Evolutionary conservation across 2,113 vertebrate genomes (phyloP).

Genomic region (Carassius gibelio): DNA sequence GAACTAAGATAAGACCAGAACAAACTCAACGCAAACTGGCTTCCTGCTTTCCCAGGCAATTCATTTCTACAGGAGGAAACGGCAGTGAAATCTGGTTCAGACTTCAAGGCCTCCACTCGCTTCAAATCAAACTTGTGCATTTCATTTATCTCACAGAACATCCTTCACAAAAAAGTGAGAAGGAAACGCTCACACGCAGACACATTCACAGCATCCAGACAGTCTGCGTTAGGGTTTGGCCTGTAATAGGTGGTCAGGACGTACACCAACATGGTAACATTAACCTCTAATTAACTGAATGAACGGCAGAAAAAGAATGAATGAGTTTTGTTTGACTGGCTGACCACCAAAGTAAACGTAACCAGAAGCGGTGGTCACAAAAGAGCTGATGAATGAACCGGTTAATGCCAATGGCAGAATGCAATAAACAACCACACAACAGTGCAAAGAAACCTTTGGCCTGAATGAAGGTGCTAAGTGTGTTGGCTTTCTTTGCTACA

Average conservation of each 20-base stretch:
- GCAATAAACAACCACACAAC: conserved; percentile 25
- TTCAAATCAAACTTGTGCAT: conserved; percentile 21
- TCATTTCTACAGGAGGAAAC: conserved; percentile 18
- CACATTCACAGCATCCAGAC: conserved; percentile 58
- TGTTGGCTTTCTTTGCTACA: conserved; percentile 19
- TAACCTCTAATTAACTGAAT: conserved; percentile 64
- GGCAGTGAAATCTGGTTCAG: not conserved
- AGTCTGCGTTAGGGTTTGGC: conserved; percentile 65
- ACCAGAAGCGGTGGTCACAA: not conserved
- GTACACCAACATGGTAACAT: conserved; percentile 62
- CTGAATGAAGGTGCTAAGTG: not conserved
- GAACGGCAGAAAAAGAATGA: conserved; percentile 2
- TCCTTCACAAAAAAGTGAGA: conserved; percentile 25
- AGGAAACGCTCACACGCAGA: conserved; percentile 35
- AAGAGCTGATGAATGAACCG: conserved; percentile 33
- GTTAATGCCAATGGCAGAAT: conserved; percentile 26
- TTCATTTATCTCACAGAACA: not conserved
- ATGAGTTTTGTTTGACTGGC: conserved; percentile 20
- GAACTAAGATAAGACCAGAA: conserved; percentile 47
- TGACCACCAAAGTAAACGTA: conserved; percentile 24
- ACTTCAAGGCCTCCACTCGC: not conserved
- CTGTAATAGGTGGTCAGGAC: conserved; percentile 59
- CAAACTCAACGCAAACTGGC: not conserved
- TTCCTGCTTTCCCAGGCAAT: conserved; percentile 54
- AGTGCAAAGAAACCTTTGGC: conserved; percentile 16